phyloP scores from a whole-genome alignment of 2,888 invertebrate genomes.

The Pteria penguin region DNA sequence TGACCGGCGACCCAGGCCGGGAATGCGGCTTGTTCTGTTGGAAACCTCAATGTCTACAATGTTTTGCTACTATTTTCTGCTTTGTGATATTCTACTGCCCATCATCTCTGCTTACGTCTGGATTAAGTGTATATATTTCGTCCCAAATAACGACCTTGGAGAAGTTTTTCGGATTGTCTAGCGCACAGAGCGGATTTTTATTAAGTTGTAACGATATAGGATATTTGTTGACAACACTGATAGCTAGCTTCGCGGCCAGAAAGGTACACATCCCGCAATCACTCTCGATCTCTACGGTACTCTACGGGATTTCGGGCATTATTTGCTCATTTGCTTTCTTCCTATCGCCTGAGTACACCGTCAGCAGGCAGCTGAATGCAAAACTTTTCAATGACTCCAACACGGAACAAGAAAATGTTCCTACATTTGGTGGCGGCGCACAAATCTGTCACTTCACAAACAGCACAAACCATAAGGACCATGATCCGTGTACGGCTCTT shows the following conservation, averaged over 20 bases:
- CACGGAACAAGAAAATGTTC: background rate
- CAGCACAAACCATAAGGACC: background rate
- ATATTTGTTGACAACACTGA: slow-evolving; percentile 53
- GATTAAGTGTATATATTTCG: slow-evolving; percentile 54
- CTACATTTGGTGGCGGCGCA: background rate
- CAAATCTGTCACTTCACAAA: background rate
- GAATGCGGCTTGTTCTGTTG: slow-evolving; percentile 51
- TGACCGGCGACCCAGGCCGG: slow-evolving; percentile 27
- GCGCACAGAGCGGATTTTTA: slow-evolving; percentile 65
- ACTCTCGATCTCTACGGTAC: slow-evolving; percentile 37
- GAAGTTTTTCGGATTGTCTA: slow-evolving; percentile 65
- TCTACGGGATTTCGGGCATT: slow-evolving; percentile 52
- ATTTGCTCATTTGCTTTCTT: slow-evolving; percentile 53
- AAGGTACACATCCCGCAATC: slow-evolving; percentile 54
- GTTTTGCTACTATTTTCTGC: slow-evolving; percentile 45
- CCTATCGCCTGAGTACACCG: slow-evolving; percentile 22
- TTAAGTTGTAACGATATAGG: slow-evolving; percentile 71
- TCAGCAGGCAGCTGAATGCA: background rate
- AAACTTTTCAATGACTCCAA: background rate
- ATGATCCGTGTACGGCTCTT: background rate
- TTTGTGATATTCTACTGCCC: slow-evolving; percentile 51
- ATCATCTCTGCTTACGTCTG: slow-evolving; percentile 51
- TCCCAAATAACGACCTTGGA: slow-evolving; percentile 68
- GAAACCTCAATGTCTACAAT: slow-evolving; percentile 44
- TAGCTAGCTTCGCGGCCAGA: slow-evolving; percentile 55